phyloP scores from a whole-genome alignment of 2,888 invertebrate species.

The Drosophila histrio region DNA sequence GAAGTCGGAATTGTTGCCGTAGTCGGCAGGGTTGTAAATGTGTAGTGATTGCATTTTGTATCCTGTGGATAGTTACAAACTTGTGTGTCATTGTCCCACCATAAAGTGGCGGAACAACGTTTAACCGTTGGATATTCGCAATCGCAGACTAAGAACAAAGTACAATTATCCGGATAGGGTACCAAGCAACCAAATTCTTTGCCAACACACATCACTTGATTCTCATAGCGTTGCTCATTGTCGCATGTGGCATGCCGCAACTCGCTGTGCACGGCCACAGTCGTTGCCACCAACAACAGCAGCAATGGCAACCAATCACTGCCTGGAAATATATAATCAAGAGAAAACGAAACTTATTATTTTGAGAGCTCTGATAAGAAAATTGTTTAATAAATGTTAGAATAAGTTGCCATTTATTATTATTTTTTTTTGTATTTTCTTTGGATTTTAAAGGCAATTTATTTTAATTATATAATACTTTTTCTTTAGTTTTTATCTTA shows the following conservation, averaged over 20 bases:
- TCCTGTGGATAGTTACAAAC: constrained; percentile 67
- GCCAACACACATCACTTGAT: constrained; percentile 55
- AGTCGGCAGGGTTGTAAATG: constrained; percentile 22
- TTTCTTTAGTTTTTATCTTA: too few species aligned
- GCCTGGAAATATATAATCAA: constrained; percentile 12
- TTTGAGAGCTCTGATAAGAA: not conserved
- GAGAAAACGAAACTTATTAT: not conserved
- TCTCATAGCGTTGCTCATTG: constrained; percentile 56
- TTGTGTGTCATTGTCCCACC: constrained; percentile 62
- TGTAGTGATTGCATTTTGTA: constrained; percentile 46
- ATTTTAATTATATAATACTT: too few species aligned
- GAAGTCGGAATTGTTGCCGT: not conserved
- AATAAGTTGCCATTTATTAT: too few species aligned
- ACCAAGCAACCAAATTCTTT: constrained; percentile 55
- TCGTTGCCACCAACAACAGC: constrained; percentile 8
- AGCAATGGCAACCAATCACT: constrained; percentile 18
- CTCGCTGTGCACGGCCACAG: constrained; percentile 16
- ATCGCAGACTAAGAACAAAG: constrained; percentile 69
- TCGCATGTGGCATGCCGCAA: constrained; percentile 29
- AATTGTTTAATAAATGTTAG: too few species aligned
- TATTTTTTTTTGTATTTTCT: too few species aligned
- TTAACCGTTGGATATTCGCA: constrained; percentile 70
- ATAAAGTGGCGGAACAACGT: constrained; percentile 48
- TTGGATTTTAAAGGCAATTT: too few species aligned
- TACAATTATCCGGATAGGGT: constrained; percentile 75